A percentile compares a stretch with the other conserved stretches of the same genome.
These are phyloP conservation scores for Spodoptera frugiperda DNA, from an alignment of 1,140 invertebrate species.

Conservation along the genomic window DNA sequence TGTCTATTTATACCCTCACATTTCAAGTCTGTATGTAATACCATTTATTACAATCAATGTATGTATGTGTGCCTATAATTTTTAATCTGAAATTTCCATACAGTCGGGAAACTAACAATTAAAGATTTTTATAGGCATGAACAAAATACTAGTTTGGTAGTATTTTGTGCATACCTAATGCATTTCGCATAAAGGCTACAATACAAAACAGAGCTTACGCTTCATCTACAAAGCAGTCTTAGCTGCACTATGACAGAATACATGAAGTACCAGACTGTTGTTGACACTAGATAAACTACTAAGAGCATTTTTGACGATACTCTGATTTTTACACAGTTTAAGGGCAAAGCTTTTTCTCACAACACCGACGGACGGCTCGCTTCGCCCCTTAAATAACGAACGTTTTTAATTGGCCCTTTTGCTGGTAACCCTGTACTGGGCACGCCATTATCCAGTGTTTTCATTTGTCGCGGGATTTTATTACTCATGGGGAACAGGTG, in stretches of 20 bases:
- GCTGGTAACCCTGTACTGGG: neutral
- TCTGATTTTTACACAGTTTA: constrained; percentile 14
- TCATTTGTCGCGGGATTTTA: neutral
- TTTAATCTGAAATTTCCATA: too few relatives aligned
- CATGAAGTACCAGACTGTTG: too few relatives aligned
- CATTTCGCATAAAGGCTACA: too few relatives aligned
- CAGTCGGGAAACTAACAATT: too few relatives aligned
- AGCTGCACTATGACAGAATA: too few relatives aligned
- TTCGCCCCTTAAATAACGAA: constrained; percentile 30
- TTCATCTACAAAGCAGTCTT: too few relatives aligned
- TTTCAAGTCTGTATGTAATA: neutral
- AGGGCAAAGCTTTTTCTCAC: constrained; percentile 2
- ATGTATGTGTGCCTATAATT: too few relatives aligned
- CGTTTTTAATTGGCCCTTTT: constrained; percentile 34
- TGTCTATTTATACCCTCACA: neutral
- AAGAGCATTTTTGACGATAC: constrained; percentile 15
- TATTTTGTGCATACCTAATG: too few relatives aligned
- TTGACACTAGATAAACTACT: neutral
- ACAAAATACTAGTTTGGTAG: too few relatives aligned
- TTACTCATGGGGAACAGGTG: neutral
- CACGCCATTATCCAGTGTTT: constrained; percentile 4
- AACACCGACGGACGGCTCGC: neutral
- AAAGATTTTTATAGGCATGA: too few relatives aligned
- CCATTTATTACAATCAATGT: too few relatives aligned
- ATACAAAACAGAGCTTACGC: too few relatives aligned